A percentile compares a stretch with the other conserved stretches of the same genome.
Conservation (phyloP, 2,888 invertebrate genomes). For the Ecdyonurus torrentis region DNA sequence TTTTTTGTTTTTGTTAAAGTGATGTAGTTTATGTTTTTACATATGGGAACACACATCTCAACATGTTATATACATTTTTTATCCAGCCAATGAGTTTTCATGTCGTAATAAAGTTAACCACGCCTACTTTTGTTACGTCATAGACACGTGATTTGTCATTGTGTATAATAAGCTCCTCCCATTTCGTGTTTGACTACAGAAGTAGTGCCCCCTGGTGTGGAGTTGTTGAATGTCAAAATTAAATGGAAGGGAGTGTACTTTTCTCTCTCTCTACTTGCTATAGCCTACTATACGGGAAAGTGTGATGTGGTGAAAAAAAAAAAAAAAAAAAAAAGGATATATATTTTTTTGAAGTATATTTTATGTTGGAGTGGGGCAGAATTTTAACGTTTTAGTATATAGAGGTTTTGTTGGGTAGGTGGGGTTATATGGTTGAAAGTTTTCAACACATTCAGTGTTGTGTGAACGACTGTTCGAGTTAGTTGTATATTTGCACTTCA, state of each 20-base stretch:
- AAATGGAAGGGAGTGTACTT: neutral
- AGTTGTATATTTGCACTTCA: neutral
- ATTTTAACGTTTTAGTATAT: too few species aligned
- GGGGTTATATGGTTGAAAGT: neutral
- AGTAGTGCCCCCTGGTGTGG: neutral
- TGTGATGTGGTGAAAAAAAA: too few species aligned
- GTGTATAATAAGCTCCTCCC: neutral
- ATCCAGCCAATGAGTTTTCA: neutral
- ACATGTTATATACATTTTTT: too few species aligned
- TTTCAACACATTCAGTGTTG: slow-evolving; percentile 3
- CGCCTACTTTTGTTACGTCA: neutral
- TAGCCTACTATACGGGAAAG: too few species aligned
- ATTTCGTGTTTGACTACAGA: neutral
- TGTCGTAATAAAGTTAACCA: neutral
- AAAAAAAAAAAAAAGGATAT: neutral
- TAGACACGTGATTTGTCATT: slow-evolving; percentile 1
- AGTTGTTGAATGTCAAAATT: neutral
- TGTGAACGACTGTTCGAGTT: neutral
- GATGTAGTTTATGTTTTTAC: too few species aligned
- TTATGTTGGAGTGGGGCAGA: neutral
- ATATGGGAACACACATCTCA: slow-evolving; percentile 1
- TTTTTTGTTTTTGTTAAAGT: too few species aligned
- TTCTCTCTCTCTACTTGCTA: too few species aligned
- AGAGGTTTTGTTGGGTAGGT: too few species aligned
- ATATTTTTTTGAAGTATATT: neutral